phyloP scores from a whole-genome alignment of 1,140 invertebrate species.

The Drosophila sucinea region DNA sequence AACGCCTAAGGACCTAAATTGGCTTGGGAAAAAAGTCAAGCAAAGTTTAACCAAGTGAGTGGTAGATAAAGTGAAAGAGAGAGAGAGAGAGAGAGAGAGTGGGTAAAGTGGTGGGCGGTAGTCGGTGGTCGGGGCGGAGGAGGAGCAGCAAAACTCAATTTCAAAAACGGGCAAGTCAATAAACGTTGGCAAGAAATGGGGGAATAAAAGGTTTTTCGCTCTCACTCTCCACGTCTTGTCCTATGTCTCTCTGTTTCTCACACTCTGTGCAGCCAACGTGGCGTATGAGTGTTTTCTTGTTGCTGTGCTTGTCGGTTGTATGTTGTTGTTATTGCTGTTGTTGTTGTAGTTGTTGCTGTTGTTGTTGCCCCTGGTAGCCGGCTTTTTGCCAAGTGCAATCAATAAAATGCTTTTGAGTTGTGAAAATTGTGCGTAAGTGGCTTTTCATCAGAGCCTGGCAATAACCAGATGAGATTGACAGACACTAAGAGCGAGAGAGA shows the following conservation, averaged over 20 bases:
- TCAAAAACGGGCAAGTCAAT: slow-evolving; percentile 68
- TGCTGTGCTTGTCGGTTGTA: slow-evolving; percentile 10
- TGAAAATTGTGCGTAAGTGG: slow-evolving; percentile 76
- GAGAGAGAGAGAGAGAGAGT: slow-evolving; percentile 46
- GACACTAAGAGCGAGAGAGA: slow-evolving; percentile 12
- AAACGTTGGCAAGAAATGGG: slow-evolving; percentile 33
- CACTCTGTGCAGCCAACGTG: slow-evolving; percentile 48
- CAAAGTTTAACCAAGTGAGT: slow-evolving; percentile 43
- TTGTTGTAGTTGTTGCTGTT: slow-evolving; percentile 35
- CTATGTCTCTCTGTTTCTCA: background rate
- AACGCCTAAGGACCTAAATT: slow-evolving; percentile 57
- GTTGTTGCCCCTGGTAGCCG: slow-evolving; percentile 42
- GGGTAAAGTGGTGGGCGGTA: slow-evolving; percentile 1
- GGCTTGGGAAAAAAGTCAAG: slow-evolving; percentile 51
- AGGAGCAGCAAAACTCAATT: slow-evolving; percentile 62
- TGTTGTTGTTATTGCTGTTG: slow-evolving; percentile 30
- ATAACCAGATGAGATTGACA: slow-evolving; percentile 9
- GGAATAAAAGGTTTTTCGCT: slow-evolving; percentile 26
- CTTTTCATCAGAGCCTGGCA: slow-evolving; percentile 60
- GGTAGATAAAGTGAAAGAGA: slow-evolving; percentile 4
- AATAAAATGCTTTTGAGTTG: slow-evolving; percentile 76
- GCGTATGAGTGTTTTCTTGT: slow-evolving; percentile 66
- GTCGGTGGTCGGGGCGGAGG: background rate
- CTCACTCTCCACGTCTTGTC: background rate
- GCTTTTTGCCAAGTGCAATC: slow-evolving; percentile 72